These are phyloP conservation scores for Chaenodraco wilsoni DNA, from an alignment of 2,797 vertebrate species.

Conservation along the genomic window DNA sequence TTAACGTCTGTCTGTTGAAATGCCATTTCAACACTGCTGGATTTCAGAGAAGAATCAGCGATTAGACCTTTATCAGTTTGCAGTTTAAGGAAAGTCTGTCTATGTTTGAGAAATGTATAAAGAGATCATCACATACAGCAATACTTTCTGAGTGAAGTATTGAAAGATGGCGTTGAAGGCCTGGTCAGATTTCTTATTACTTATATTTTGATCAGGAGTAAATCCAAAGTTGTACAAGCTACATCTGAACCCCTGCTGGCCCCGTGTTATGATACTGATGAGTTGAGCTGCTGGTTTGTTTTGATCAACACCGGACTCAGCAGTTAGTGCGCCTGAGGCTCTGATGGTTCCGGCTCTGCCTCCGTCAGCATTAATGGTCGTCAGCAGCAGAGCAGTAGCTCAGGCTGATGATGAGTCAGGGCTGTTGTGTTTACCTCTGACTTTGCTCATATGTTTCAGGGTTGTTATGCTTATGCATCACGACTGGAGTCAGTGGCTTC, in stretches of 20 bases:
- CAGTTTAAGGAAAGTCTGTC: too few species aligned
- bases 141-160: too few species aligned
- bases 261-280: not conserved
- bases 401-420: constrained; percentile 26
- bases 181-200: too few species aligned
- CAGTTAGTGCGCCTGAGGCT: not conserved
- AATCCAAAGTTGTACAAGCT: too few species aligned
- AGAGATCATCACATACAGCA: too few species aligned
- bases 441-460: not conserved
- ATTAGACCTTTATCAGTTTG: too few species aligned
- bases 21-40: too few species aligned
- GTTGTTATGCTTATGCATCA: not conserved
- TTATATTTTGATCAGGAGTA: too few species aligned
- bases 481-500: not conserved
- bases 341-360: not conserved
- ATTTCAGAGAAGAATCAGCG: too few species aligned
- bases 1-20: too few species aligned
- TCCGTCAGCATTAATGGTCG: constrained; percentile 12
- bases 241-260: not conserved
- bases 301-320: constrained; percentile 5
- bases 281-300: constrained; percentile 7
- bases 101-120: too few species aligned
- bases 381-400: constrained; percentile 36
- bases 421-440: not conserved
- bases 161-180: too few species aligned